Base-by-base conservation (phyloP, 2,797 vertebrate genomes). In the Megaceryle alcyon region DNA sequence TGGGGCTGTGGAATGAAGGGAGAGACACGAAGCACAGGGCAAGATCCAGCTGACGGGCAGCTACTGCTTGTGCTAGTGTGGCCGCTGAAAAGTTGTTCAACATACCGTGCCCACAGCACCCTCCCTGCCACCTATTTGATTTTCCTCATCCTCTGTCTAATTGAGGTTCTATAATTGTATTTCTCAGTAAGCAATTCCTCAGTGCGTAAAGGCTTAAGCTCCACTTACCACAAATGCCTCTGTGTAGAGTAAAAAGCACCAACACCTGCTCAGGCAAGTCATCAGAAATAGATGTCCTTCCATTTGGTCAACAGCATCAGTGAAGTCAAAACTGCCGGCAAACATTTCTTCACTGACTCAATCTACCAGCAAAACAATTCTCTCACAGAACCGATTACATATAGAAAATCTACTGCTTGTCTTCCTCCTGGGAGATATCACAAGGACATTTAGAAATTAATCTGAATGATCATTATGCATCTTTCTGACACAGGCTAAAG, bases 131-230 rank as follows among this genome's bases (percentile, higher is more conserved):
- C 79, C 41, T 87, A 28, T 91, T 70, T 43, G 31, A 91, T 96
- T 94, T 89, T 84, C 54, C 77, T 88, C 44, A 39, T 56, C n/a
- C 17, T 70, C 35, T 59, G 41, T 77, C 12, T 87, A 94, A 84
- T 10, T 87, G 61, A 94, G 93, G 53, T 85, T 95, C 89, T 96
- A n/a, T 16, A 51, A 51, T 87, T 92, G 65, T 81, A 25, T 91
- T 96, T 91, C 93, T 95, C 91, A 66, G 35, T 56, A 92, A 88
- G 35, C 35, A 72, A n/a, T 59, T 86, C 43, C 56, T 92, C 41
- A 60, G 29, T 8, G 18, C 54, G 11, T 37, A 85, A 61, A 54
- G 33, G 37, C 43, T 90, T 71, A 60, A 86, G 28, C 51, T 81
- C 29, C 43, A 21, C 56, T 88, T 65, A 94, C 33, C 82, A 81